Conservation (phyloP, 2,888 invertebrate genomes). For the Drosophila yooni region DNA sequence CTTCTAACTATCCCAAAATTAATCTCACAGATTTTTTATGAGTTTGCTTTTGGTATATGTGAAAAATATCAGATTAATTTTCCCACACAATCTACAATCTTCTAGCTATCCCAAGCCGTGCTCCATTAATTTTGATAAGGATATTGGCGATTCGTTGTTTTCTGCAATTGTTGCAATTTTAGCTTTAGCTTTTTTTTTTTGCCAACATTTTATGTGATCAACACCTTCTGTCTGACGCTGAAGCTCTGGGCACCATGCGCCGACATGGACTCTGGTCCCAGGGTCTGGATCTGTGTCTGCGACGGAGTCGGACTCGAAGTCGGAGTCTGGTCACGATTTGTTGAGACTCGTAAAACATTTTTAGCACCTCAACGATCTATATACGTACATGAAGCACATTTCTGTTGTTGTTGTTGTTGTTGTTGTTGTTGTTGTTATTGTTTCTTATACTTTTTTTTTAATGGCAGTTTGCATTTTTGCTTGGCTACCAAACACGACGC, state of each 20-base stretch:
- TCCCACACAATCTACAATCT: neutral
- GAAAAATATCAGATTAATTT: neutral
- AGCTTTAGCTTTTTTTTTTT: constrained; percentile 17
- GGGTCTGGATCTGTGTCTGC: constrained; percentile 36
- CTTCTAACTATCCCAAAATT: accelerated
- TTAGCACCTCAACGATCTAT: constrained; percentile 79
- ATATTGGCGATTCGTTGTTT: constrained; percentile 25
- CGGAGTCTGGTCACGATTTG: constrained; percentile 80
- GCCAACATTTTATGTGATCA: constrained; percentile 65
- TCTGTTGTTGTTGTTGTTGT: constrained; percentile 17
- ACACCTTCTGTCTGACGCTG: constrained; percentile 66
- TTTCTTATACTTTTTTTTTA: constrained; percentile 49
- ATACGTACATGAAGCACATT: constrained; percentile 48
- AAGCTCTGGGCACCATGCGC: constrained; percentile 25
- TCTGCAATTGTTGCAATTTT: neutral
- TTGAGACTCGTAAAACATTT: constrained; percentile 82
- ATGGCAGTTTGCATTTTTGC: constrained; percentile 66
- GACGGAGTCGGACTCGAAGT: constrained; percentile 43
- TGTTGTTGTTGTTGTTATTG: constrained; percentile 14
- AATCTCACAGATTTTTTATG: neutral
- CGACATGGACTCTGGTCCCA: constrained; percentile 30
- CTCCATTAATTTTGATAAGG: neutral
- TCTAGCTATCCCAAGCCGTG: neutral
- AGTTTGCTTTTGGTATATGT: neutral
- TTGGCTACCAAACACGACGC: constrained; percentile 70